These are phyloP conservation scores for Petaurus breviceps DNA, from an alignment of 2,113 vertebrate species.

Conservation along the genomic window DNA sequence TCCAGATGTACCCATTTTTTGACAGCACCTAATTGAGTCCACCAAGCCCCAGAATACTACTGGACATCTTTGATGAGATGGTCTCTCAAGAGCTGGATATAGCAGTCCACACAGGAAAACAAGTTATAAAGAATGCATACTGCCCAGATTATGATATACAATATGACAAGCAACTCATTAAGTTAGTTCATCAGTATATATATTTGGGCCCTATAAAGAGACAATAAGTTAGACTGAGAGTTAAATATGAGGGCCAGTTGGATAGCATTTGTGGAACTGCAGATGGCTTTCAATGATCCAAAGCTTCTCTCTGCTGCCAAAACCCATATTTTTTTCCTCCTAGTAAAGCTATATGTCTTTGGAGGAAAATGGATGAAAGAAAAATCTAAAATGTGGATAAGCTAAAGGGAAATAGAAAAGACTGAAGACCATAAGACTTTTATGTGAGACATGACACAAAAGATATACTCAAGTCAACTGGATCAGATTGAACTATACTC, in stretches of 20 bases:
- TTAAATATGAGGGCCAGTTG: neutral
- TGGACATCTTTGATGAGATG: neutral
- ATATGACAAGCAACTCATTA: neutral
- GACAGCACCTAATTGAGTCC: neutral
- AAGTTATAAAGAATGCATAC: neutral
- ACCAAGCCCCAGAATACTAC: neutral
- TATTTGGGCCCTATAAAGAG: neutral
- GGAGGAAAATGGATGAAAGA: neutral
- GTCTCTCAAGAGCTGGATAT: neutral
- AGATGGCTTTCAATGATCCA: neutral
- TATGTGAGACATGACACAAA: neutral
- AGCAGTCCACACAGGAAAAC: neutral
- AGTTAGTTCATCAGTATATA: neutral
- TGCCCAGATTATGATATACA: neutral
- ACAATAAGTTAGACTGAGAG: neutral
- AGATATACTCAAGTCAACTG: neutral
- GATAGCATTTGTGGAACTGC: neutral
- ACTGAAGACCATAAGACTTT: neutral
- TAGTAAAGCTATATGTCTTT: neutral
- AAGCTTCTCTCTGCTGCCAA: neutral
- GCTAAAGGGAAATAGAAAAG: neutral
- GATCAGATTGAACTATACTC: neutral
- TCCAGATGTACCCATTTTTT: neutral
- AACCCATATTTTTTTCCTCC: neutral
- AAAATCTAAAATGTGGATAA: neutral